Base-by-base conservation (phyloP, 2,797 vertebrate genomes). In the Myotis pilosus region DNA sequence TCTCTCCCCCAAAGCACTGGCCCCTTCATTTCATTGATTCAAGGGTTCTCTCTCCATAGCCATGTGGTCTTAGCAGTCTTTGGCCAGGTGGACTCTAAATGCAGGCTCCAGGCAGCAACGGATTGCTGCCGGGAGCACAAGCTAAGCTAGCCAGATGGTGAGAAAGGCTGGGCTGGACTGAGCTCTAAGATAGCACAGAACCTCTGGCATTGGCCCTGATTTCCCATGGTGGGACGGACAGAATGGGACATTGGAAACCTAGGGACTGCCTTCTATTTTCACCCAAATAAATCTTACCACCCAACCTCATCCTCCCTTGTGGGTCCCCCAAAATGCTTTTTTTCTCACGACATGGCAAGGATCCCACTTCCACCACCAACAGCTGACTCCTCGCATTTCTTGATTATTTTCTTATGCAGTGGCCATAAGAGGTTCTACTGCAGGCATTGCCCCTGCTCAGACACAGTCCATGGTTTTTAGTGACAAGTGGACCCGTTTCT, bases 361-460 rank as follows among this genome's bases (percentile, higher is more conserved):
- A 68, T 68, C 8, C 2, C n/a, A 36, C 4, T 68, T 33, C 64
- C n/a, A 68, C n/a, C n/a, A 33, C 4, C 17, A 68, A 36, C n/a
- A 33, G 64, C 72, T 55, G 38, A 17, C 17, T 62, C 36, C 13
- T 71, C 2, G 0, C 30, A 10, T 15, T 16, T 74, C 25, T 71
- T 47, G n/a, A 15, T 60, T 8, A 36, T 68, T 89, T 74, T 76
- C 38, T 69, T 4, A 68, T 44, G 19, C 22, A 33, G 10, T 17
- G 36, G 38, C 55, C 10, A 0, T 28, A 15, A 55, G 30, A 64
- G 33, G 7, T 3, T 47, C 23, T 22, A 22, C 71, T 6, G 0
- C n/a, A 69, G 55, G 19, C 68, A 33, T 0, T 44, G 28, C 55
- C 22, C 22, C 44, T 66, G 33, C 23, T 88, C 83, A 47, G 76